Evolutionary conservation across 2,113 vertebrate species (phyloP), one percentile per base, ranked within the genome.

Genomic region (Genyomyrus donnyi): DNA sequence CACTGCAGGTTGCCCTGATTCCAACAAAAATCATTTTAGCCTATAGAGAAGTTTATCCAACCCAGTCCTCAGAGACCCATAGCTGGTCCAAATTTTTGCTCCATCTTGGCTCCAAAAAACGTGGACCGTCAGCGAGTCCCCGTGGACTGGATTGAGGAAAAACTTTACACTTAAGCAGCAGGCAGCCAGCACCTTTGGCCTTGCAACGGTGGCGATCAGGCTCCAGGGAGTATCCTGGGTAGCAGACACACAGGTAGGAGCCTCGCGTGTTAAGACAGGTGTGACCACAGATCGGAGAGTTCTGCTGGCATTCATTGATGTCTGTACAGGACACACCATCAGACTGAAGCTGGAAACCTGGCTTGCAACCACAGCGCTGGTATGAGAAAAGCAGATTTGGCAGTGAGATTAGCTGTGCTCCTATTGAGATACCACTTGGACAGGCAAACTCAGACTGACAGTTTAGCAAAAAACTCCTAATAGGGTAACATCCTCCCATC

Each of bases 281-380:
- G 92, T 99, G 98, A 92, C 96, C 96, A 93, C 98, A 95, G 24
- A 91, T n/a, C 66, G 6, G 46, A 0, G 90, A 2, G 0, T 39
- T 15, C 42, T 93, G 93, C 0, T 0, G 90, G 88, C 98, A 99
- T 91, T 99, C 98, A 0, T 98, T 92, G 15, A 97, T 89, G 31
- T 99, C 98, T 35, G 84, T 2, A 52, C 98, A 99, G 85, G 93
- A 93, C 13, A 88, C 3, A 2, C 93, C 58, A 0, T 93, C 91
- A 10, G 91, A 39, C 0, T 92, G 91, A 21, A 96, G 93, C 24
- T 0, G 91, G 90, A 97, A 99, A 39, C 97, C 98, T 0, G 4
- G 91, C 46, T 91, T 66, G 91, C 98, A 99, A 89, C 92, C 94
- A 92, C 98, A 99, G 0, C 92, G 92, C 98, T 99, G 94, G 11